A percentile compares a stretch with the other conserved stretches of the same genome.
Conservation (phyloP, 2,888 invertebrate genomes). For the Spatulosminthurus flaviceps region DNA sequence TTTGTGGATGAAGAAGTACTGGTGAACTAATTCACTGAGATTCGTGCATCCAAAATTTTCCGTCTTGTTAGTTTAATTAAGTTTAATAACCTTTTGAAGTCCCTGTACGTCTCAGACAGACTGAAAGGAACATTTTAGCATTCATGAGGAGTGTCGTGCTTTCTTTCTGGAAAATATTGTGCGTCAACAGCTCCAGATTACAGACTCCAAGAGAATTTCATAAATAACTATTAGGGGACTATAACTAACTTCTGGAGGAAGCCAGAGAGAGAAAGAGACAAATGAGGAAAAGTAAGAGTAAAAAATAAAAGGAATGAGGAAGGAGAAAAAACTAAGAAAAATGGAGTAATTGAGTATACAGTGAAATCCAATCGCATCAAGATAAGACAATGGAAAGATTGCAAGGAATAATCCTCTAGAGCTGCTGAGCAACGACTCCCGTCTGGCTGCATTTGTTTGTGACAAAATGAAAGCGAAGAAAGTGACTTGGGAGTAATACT, state of each 20-base stretch:
- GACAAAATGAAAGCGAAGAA: conserved; percentile 24
- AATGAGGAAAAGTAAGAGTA: not conserved
- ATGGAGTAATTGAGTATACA: conserved; percentile 46
- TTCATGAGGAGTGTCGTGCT: not conserved
- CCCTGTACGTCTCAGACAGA: not conserved
- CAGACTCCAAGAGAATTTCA: no score
- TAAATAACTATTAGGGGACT: no score
- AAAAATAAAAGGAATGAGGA: not conserved
- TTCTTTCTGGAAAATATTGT: not conserved
- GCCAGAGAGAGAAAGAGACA: no score
- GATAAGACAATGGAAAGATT: conserved; percentile 28
- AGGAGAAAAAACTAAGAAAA: not conserved
- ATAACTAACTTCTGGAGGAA: no score
- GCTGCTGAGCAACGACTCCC: no score
- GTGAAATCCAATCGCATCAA: conserved; percentile 50
- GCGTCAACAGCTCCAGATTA: not conserved
- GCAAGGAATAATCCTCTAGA: not conserved
- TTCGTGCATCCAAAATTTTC: not conserved
- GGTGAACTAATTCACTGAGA: not conserved
- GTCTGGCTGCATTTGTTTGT: not conserved
- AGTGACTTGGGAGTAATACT: conserved; percentile 29
- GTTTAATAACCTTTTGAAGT: not conserved
- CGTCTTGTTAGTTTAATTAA: not conserved
- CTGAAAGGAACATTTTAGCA: not conserved
- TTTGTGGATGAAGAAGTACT: not conserved